These are phyloP conservation scores for Progne subis DNA, from an alignment of 2,113 vertebrate species.

Conservation along the genomic window DNA sequence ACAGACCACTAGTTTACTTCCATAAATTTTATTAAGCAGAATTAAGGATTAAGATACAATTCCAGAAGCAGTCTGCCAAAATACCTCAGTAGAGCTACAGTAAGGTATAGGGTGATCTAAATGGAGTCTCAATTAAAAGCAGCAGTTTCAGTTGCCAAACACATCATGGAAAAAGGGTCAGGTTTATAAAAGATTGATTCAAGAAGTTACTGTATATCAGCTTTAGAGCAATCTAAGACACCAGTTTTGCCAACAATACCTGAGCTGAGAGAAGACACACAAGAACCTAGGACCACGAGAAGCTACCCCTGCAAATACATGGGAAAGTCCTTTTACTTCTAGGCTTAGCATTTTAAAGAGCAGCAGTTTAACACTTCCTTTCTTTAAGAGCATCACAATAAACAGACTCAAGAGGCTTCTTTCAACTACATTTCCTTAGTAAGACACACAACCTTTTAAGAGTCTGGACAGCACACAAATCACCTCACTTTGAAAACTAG, in stretches of 20 bases:
- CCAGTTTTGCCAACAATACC: background rate
- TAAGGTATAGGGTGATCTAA: background rate
- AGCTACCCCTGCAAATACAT: background rate
- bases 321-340: background rate
- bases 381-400: background rate
- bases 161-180: background rate
- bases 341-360: background rate
- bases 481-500: background rate
- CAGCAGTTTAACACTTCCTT: background rate
- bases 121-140: background rate
- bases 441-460: background rate
- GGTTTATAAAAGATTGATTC: slow-evolving; percentile 34
- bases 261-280: background rate
- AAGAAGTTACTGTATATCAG: background rate
- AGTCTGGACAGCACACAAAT: background rate
- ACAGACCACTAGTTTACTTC: background rate
- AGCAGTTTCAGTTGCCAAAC: slow-evolving; percentile 8
- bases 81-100: background rate
- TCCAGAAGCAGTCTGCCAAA: background rate
- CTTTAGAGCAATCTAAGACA: background rate
- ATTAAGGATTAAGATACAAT: background rate
- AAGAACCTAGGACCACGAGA: background rate
- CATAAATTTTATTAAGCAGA: slow-evolving; percentile 29
- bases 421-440: background rate
- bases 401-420: background rate